Conservation (phyloP, 2,888 invertebrate genomes). For the Thymelicus lineola region DNA sequence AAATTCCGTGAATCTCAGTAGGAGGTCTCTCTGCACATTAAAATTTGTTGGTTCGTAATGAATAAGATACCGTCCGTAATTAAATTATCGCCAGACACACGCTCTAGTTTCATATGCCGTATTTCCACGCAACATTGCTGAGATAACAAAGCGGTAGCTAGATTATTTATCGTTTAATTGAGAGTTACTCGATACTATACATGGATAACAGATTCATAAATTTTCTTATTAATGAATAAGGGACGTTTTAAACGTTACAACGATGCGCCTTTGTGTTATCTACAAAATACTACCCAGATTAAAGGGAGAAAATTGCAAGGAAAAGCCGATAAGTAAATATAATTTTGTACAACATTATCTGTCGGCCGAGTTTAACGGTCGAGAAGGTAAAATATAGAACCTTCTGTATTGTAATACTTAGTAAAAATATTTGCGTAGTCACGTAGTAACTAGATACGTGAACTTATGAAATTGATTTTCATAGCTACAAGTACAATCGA, state of each 20-base stretch:
- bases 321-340: neutral
- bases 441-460: no score
- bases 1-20: slow-evolving; percentile 61
- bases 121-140: slow-evolving; percentile 18
- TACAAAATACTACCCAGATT: no score
- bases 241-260: no score
- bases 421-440: no score
- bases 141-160: slow-evolving; percentile 8
- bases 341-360: neutral
- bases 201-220: neutral
- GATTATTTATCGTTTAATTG: neutral
- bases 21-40: slow-evolving; percentile 39
- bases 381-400: no score
- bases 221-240: no score
- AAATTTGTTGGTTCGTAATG: slow-evolving; percentile 40
- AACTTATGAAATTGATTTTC: no score
- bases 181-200: neutral
- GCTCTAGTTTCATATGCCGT: slow-evolving; percentile 19
- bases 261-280: no score
- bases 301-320: no score
- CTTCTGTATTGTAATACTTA: no score
- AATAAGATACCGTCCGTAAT: slow-evolving; percentile 32
- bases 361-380: no score
- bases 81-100: slow-evolving; percentile 30
- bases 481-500: no score